Evolutionary conservation across 2,113 vertebrate genomes (phyloP).

Genomic region (Melanerpes formicivorus): DNA sequence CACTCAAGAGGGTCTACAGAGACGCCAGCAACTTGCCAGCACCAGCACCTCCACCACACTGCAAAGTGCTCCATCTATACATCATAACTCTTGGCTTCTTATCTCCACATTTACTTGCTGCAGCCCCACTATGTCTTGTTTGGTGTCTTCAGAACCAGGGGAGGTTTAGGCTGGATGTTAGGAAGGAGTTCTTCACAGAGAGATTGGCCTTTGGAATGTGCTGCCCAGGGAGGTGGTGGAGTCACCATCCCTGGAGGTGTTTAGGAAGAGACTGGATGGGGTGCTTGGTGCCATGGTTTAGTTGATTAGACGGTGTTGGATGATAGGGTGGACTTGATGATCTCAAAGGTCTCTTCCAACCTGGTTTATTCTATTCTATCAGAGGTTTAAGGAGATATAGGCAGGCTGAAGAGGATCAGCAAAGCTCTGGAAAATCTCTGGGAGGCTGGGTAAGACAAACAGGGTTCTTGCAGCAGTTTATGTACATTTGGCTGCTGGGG

Average conservation of each 20-base stretch:
- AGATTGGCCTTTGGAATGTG: too few relatives aligned
- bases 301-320: too few relatives aligned
- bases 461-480: background rate
- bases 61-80: background rate
- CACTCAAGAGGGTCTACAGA: background rate
- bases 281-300: too few relatives aligned
- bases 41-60: background rate
- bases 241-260: too few relatives aligned
- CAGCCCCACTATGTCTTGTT: background rate
- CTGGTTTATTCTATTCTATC: too few relatives aligned
- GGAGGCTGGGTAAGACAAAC: background rate
- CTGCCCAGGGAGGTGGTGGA: too few relatives aligned
- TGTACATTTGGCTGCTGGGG: background rate
- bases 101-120: background rate
- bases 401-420: background rate
- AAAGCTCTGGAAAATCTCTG: background rate
- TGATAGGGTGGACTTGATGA: too few relatives aligned
- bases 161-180: too few relatives aligned
- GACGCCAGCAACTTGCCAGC: background rate
- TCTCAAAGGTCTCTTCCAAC: too few relatives aligned
- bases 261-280: too few relatives aligned
- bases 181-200: too few relatives aligned
- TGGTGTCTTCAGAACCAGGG: background rate
- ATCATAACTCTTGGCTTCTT: background rate
- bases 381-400: background rate